phyloP scores from a whole-genome alignment of 2,888 invertebrate species.

The Kuschelorhynchus macadamiae region DNA sequence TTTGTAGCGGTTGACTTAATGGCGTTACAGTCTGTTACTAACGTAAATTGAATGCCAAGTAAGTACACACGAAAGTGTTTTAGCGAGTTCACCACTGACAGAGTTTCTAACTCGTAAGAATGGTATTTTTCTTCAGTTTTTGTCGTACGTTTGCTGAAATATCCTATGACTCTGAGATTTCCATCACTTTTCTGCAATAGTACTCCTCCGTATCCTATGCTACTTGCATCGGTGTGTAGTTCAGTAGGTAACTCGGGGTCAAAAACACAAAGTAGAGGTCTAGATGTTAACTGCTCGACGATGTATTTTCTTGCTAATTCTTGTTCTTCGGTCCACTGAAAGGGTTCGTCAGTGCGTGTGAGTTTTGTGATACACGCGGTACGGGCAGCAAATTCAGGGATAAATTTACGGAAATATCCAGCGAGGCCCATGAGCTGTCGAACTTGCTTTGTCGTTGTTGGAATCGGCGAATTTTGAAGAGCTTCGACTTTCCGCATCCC shows the following conservation, averaged over 20 bases:
- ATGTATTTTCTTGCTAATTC: conserved; percentile 35
- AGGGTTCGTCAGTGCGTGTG: conserved; percentile 46
- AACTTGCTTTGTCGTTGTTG: conserved; percentile 54
- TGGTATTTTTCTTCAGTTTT: conserved; percentile 53
- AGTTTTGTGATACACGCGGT: conserved; percentile 45
- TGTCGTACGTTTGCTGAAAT: conserved; percentile 50
- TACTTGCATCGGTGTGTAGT: conserved; percentile 54
- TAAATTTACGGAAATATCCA: conserved; percentile 59
- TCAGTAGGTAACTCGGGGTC: conserved; percentile 47
- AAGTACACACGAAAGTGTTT: conserved; percentile 57
- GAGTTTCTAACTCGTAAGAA: conserved; percentile 58
- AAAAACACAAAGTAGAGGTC: conserved; percentile 50
- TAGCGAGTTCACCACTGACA: conserved; percentile 59
- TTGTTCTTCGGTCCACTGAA: conserved; percentile 28
- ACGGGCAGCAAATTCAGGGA: conserved; percentile 54
- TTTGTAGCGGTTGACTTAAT: conserved; percentile 56
- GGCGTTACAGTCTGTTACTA: conserved; percentile 61
- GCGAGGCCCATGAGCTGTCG: conserved; percentile 60
- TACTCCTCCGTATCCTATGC: conserved; percentile 49
- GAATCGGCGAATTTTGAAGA: conserved; percentile 52
- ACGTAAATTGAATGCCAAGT: conserved; percentile 52
- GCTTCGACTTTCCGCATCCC: conserved; percentile 54
- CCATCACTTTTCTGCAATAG: conserved; percentile 48
- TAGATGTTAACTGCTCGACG: conserved; percentile 44
- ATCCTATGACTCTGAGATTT: conserved; percentile 18